Base-by-base conservation (phyloP, 1,140 invertebrate species). In the Heliconius nattereri region DNA sequence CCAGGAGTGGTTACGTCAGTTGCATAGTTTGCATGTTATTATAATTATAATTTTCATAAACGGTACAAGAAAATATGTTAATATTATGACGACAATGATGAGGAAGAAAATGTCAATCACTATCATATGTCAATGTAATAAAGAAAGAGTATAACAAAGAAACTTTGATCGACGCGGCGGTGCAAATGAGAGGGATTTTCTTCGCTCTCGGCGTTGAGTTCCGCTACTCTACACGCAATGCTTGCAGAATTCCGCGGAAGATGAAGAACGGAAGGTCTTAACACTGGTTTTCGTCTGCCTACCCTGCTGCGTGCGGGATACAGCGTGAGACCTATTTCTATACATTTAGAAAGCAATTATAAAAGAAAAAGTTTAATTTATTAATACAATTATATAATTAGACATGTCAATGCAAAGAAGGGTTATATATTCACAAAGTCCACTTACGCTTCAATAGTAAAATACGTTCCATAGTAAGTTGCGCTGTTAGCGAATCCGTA, bases 1-100 rank as follows among this genome's bases (percentile, higher is more conserved):
- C 77, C 82, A 88, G 81, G 74, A 71, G 70, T 32, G 60, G 79
- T 87, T 87, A 85, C 86, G 79, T 84, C 82, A 85, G 78, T 76
- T 60, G 80, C 75, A 84, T 78, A 81, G 86, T 86, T 85, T 85
- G 78, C 78, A 70, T 73, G 75, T 23, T 66, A 16, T 66, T 66
- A 26, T 66, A 11, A 66, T 71, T 71, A 71, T 71, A 35, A 71
- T 72, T 35, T 72, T 37, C 71, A 72, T 40, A 37, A 66, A 6
- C 26, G 11, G 60, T 66, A 29, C 26, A 66, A 72, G 19, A 72
- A 72, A 72, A 35, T 37, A n/a, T 71, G 29, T 71, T 71, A 35
- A 72, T 72, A 20, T 72, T 40, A 37, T 37, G 60, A 26, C 2
- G 60, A 26, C 2, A 23, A 66, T 66, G 20, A 66, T 29, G 26